Evolutionary conservation across 1,140 invertebrate species (phyloP).

Genomic region (Asbolus verrucosus): DNA sequence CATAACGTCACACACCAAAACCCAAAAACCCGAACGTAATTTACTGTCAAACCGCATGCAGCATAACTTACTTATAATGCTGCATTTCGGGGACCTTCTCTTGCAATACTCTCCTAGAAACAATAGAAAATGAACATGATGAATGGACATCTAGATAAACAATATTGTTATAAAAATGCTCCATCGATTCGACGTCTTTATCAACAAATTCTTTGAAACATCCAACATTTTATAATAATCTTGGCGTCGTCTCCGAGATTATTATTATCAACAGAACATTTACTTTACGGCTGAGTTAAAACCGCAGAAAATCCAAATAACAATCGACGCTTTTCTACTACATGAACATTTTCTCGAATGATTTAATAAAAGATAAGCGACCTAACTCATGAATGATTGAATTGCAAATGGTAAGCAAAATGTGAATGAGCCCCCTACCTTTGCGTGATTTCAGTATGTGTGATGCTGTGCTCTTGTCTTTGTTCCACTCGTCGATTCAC

Average conservation of each 20-base stretch:
- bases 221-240: too few species aligned
- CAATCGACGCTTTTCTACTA: too few species aligned
- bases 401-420: slow-evolving; percentile 39
- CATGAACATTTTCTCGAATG: too few species aligned
- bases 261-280: too few species aligned
- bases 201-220: too few species aligned
- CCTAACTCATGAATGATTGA: slow-evolving; percentile 41
- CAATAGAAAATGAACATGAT: slow-evolving; percentile 61
- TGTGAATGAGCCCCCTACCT: slow-evolving; percentile 67
- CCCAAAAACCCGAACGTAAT: slow-evolving; percentile 8
- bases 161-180: background rate
- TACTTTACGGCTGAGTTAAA: too few species aligned
- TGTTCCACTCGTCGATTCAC: slow-evolving; percentile 77
- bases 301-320: slow-evolving; percentile 13
- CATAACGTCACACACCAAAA: background rate
- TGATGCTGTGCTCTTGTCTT: slow-evolving; percentile 77
- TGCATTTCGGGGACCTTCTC: slow-evolving; percentile 75
- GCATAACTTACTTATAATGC: slow-evolving; percentile 75
- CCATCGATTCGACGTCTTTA: background rate
- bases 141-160: slow-evolving; percentile 32
- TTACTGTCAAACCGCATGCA: slow-evolving; percentile 50
- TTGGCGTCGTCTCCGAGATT: too few species aligned
- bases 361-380: slow-evolving; percentile 12
- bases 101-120: slow-evolving; percentile 74
- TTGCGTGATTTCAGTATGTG: slow-evolving; percentile 76